These are phyloP conservation scores for Perccottus glenii DNA, from an alignment of 2,113 vertebrate species.

Conservation along the genomic window DNA sequence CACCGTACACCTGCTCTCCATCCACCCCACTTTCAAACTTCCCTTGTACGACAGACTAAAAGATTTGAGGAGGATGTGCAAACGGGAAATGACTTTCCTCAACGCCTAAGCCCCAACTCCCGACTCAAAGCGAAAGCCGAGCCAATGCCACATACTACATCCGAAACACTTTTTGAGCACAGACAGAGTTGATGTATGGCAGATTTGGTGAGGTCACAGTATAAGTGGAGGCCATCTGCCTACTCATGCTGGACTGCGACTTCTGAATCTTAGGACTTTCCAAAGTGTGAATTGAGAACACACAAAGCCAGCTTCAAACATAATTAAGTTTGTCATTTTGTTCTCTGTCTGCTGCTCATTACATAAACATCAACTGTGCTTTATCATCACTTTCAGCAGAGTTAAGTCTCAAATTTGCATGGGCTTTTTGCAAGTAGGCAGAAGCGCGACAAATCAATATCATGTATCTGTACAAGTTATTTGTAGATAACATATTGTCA, in stretches of 20 bases:
- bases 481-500: background rate
- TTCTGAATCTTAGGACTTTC: slow-evolving; percentile 61
- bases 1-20: slow-evolving; percentile 65
- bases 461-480: slow-evolving; percentile 12
- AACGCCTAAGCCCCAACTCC: slow-evolving; percentile 40
- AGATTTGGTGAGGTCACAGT: slow-evolving; percentile 73
- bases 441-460: slow-evolving; percentile 6
- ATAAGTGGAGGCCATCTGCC: slow-evolving; percentile 76
- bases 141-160: slow-evolving; percentile 27
- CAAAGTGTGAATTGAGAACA: slow-evolving; percentile 54
- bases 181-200: slow-evolving; percentile 53
- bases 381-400: slow-evolving; percentile 22
- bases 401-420: slow-evolving; percentile 14
- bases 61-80: slow-evolving; percentile 55
- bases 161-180: slow-evolving; percentile 37
- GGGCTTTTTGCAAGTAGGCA: slow-evolving; percentile 19
- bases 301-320: slow-evolving; percentile 43
- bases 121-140: slow-evolving; percentile 40
- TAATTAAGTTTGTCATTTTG: slow-evolving; percentile 36
- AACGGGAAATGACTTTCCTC: slow-evolving; percentile 57
- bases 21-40: slow-evolving; percentile 54
- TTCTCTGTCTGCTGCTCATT: slow-evolving; percentile 15
- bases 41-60: slow-evolving; percentile 44
- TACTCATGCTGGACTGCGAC: slow-evolving; percentile 75
- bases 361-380: slow-evolving; percentile 21